Percentiles rank a stretch among this genome's conserved stretches.
Evolutionary conservation across 2,113 vertebrate genomes (phyloP).

Genomic region (Rhipidura dahli): DNA sequence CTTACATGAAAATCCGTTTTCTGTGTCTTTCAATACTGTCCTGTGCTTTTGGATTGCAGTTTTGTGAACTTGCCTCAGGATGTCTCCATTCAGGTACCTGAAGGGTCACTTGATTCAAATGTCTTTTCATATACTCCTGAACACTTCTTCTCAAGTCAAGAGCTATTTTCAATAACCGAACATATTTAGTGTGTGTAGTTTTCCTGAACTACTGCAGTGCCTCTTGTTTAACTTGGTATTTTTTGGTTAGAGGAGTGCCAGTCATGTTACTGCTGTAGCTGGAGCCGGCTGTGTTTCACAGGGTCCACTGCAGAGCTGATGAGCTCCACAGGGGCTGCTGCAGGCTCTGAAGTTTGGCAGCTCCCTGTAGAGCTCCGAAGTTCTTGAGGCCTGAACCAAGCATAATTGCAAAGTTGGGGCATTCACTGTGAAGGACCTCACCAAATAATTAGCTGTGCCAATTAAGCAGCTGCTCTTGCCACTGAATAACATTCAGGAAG

Average conservation of each 20-base stretch:
- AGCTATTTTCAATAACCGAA: background rate
- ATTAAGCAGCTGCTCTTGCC: slow-evolving; percentile 17
- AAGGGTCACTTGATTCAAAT: background rate
- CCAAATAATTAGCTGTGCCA: slow-evolving; percentile 34
- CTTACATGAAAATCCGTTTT: background rate
- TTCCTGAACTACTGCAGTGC: background rate
- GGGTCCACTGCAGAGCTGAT: background rate
- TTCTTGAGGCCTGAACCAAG: background rate
- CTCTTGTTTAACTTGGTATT: background rate
- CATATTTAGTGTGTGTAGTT: rapidly evolving
- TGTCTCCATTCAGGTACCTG: background rate
- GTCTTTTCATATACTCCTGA: background rate
- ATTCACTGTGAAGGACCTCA: background rate
- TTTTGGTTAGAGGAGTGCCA: background rate
- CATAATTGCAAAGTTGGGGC: background rate
- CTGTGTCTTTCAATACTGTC: background rate
- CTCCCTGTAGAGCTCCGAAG: background rate
- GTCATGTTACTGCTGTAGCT: background rate
- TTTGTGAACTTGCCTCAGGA: background rate
- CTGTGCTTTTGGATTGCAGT: background rate
- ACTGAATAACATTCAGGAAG: background rate
- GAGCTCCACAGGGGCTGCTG: background rate
- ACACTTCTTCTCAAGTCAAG: background rate
- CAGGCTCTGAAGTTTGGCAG: background rate
- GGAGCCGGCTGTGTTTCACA: background rate